Base-by-base conservation (phyloP, 1,140 invertebrate species). In the Drosophila miranda region DNA sequence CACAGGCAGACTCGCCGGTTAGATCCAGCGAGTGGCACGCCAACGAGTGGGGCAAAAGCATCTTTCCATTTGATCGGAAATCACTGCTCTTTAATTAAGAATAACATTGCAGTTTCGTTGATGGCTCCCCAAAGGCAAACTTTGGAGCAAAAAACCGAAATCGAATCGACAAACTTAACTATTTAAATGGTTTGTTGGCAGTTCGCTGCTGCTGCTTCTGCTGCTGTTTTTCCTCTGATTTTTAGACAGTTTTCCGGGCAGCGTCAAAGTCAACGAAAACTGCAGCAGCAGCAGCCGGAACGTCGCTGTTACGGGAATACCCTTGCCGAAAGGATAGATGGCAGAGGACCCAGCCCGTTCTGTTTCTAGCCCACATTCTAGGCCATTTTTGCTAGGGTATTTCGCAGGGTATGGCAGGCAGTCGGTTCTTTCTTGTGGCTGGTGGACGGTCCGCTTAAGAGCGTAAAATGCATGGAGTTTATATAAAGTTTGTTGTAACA, bases 401-500 rank as follows among this genome's bases (percentile, higher is more conserved):
- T 16, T 16, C 1, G 0, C 11, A 38, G 34, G 34, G 34, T 38
- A 38, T 38, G 34, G 9, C 9, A 9, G 3, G 0, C 34, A 38
- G 34, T 38, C 11, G 9, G 4, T 11, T 43, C 16, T 52, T 34
- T 45, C 43, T 50, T 57, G n/a, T 57, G 49, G 49, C 48, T 28
- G 58, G 14, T 48, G 44, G 50, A 67, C 59, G 60, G 64, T 67
- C 70, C 75, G 76, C 57, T 69, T 73, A 73, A 79, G 70, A 86
- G 81, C 78, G 81, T 86, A 86, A 80, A 84, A 84, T 80, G 75
- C 77, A 86, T 81, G 59, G 78, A 86, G 82, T 86, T 86, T 87
- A 86, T 87, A 86, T 78, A 86, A 86, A 86, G 81, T 86, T 86
- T 72, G 75, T 71, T 87, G 74, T 78, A 75, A 86, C 81, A 87